These are phyloP conservation scores for Trigoniulus corallinus DNA, from an alignment of 1,140 invertebrate species.

Conservation along the genomic window DNA sequence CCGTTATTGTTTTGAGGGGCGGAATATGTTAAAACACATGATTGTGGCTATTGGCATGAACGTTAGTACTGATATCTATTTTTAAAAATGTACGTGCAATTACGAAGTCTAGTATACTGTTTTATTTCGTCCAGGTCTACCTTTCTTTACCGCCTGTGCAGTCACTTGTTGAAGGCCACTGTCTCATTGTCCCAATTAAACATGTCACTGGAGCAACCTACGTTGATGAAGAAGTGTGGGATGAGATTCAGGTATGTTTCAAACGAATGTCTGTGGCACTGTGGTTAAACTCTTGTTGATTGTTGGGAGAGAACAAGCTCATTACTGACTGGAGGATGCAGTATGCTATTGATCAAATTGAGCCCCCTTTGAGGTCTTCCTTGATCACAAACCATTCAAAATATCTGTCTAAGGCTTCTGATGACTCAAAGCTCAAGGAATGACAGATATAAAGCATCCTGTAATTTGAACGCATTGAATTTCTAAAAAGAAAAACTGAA, in stretches of 20 bases:
- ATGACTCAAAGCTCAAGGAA: too few relatives aligned
- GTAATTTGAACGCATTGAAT: too few relatives aligned
- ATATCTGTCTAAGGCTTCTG: too few relatives aligned
- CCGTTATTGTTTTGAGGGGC: constrained; percentile 60
- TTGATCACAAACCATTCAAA: too few relatives aligned
- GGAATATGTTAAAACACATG: constrained; percentile 66
- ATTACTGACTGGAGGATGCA: background rate
- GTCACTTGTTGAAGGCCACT: constrained; percentile 72
- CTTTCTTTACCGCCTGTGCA: constrained; percentile 56
- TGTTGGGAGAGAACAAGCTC: background rate
- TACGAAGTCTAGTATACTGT: background rate
- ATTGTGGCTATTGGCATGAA: constrained; percentile 62
- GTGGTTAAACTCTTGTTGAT: background rate
- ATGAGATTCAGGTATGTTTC: constrained; percentile 52
- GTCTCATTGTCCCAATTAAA: constrained; percentile 65
- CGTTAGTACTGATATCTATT: constrained; percentile 26
- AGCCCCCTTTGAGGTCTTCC: too few relatives aligned
- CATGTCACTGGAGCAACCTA: constrained; percentile 59
- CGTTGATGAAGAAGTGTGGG: constrained; percentile 85
- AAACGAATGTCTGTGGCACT: too few relatives aligned
- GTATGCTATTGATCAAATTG: too few relatives aligned
- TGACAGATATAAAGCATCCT: too few relatives aligned
- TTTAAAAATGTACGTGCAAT: constrained; percentile 3
- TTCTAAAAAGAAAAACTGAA: too few relatives aligned
- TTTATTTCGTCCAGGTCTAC: constrained; percentile 35